Base-by-base conservation (phyloP, 2,113 vertebrate genomes). In the Panthera uncia region DNA sequence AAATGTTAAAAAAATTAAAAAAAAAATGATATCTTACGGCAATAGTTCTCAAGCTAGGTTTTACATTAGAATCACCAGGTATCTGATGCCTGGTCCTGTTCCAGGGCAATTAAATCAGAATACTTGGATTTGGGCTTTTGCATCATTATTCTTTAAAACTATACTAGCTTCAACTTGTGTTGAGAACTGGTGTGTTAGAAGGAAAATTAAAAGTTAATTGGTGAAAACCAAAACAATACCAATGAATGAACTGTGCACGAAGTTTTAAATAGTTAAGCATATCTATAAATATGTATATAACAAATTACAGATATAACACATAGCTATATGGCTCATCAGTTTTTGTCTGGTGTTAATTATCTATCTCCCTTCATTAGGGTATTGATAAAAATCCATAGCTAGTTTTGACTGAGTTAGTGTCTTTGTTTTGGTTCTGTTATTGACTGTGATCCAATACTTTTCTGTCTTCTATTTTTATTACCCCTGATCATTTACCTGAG, bases 201-300 rank as follows among this genome's bases (percentile, higher is more conserved):
- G 31, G 4, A 91, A 71, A 92, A 52, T 27, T 27, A 74, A 74
- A 27, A 13, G 1, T 80, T 25, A 80, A 12, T 66, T 66, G 45
- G 76, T 13, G 50, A 73, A 95, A 73, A 45, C 16, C 33, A 38
- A 76, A 84, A 89, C 18, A 52, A 76, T 9, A 48, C 13, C 83
- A 36, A 55, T 33, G 61, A 84, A 18, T 79, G n/a, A 93, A 80
- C 41, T 95, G 36, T 85, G n/a, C 65, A 65, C 41, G 65, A n/a
- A 45, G n/a, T 95, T 88, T 94, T 84, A 84, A 97, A 78, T 78
- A 71, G 50, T 63, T 83, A 84, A 36, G 38, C 52, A 25, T 73
- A 65, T 71, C 18, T 92, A 29, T 68, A 76, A 74, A 36, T 86
- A 80, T 4, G 21, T 48, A 74, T 66, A 65, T 25, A 82, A 69